Evolutionary conservation across 2,888 invertebrate species (phyloP).

Genomic region (Parochlus steinenii): DNA sequence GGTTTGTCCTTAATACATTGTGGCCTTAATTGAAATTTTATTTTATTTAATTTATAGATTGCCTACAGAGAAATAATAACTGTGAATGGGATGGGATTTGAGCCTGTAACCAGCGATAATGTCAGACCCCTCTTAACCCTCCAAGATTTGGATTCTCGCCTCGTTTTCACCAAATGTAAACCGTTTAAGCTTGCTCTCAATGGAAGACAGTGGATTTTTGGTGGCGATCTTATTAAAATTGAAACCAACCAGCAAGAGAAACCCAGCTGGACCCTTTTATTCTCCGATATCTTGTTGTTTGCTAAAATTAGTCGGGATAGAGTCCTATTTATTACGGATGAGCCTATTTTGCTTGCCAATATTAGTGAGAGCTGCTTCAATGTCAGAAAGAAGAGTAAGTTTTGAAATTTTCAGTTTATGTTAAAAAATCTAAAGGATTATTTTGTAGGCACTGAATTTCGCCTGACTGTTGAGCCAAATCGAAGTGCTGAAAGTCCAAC

Average conservation of each 20-base stretch:
- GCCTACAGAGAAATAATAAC: not conserved
- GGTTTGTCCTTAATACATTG: not conserved
- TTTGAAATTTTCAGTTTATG: conserved; percentile 1
- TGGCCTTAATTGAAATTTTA: not conserved
- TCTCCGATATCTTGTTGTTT: conserved; percentile 5
- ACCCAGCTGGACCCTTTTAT: conserved; percentile 2
- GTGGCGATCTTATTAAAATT: conserved; percentile 1
- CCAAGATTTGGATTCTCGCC: not conserved
- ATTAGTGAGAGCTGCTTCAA: conserved; percentile 4
- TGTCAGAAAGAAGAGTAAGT: conserved; percentile 5
- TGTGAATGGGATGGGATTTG: not conserved
- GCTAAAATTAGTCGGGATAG: conserved; percentile 3
- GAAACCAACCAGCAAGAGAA: not conserved
- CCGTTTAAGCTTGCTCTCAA: conserved; percentile 3
- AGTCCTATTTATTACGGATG: conserved; percentile 6
- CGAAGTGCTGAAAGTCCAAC: conserved; percentile 1
- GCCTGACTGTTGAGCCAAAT: conserved; percentile 4
- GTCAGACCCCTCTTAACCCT: conserved; percentile 3
- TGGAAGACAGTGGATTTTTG: conserved; percentile 7
- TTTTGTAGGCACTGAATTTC: conserved; percentile 1
- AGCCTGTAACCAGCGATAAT: not conserved
- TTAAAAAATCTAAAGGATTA: not conserved
- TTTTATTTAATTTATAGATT: not conserved
- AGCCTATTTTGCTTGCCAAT: not conserved
- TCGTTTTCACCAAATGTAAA: conserved; percentile 6